Percentiles rank a stretch among this genome's conserved stretches.
Evolutionary conservation across 1,140 invertebrate genomes (phyloP).

Genomic region (Neotoxoptera formosana): DNA sequence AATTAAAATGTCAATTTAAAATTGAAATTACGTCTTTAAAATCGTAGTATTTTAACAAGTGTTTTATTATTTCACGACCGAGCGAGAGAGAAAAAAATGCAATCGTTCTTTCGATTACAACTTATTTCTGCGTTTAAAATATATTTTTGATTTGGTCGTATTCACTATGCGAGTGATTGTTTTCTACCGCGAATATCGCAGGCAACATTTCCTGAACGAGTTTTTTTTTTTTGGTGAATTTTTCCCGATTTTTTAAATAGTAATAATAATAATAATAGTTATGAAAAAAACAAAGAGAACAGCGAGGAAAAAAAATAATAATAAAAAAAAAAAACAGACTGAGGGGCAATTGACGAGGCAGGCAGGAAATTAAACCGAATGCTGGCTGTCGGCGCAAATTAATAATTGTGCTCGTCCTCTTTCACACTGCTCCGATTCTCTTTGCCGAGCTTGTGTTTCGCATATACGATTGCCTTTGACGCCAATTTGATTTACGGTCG

Average conservation of each 20-base stretch:
- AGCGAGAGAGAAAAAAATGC: not conserved
- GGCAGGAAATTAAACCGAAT: constrained; percentile 54
- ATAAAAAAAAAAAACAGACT: constrained; percentile 4
- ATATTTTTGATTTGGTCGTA: not conserved
- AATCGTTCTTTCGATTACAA: not conserved
- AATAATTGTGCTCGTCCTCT: constrained; percentile 49
- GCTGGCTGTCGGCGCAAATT: constrained; percentile 48
- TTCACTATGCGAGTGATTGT: not conserved
- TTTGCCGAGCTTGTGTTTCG: constrained; percentile 27
- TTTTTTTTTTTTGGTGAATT: not conserved
- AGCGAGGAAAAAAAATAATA: not conserved
- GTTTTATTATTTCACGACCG: not conserved
- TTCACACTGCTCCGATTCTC: constrained; percentile 13
- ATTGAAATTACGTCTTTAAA: not conserved
- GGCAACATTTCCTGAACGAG: not conserved
- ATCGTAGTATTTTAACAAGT: not conserved
- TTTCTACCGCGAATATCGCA: not conserved
- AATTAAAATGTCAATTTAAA: too few species aligned
- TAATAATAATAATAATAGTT: constrained; percentile 27
- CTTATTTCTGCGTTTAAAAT: not conserved
- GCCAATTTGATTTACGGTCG: constrained; percentile 49
- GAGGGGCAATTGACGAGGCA: constrained; percentile 38
- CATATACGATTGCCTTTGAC: constrained; percentile 55
- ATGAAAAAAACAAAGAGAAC: constrained; percentile 32
- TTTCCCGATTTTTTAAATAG: not conserved